Evolutionary conservation across 2,888 invertebrate genomes (phyloP).

Genomic region (Noctuana brunneofusca): DNA sequence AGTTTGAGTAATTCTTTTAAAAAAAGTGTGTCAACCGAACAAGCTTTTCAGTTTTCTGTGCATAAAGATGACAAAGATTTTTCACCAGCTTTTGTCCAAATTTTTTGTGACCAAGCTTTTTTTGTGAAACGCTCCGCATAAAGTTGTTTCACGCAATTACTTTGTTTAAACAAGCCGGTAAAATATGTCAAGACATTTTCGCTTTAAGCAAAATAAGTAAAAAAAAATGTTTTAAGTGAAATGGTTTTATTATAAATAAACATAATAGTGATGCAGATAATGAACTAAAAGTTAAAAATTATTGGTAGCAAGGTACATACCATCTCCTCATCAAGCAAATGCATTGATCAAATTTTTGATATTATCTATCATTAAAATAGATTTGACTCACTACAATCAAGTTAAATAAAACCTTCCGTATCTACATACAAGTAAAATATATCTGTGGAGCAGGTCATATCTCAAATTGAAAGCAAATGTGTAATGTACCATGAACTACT

Average conservation of each 20-base stretch:
- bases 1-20: conserved; percentile 16
- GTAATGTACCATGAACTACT: conserved; percentile 19
- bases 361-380: no score
- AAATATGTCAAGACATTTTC: conserved; percentile 1
- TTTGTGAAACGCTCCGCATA: conserved; percentile 15
- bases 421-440: conserved; percentile 14
- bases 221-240: no score
- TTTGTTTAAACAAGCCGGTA: conserved; percentile 22
- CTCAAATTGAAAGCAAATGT: conserved; percentile 26
- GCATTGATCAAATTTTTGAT: no score
- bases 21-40: conserved; percentile 27
- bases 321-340: no score
- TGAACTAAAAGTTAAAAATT: no score
- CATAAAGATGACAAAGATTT: conserved; percentile 26
- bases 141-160: conserved; percentile 25
- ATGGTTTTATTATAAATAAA: no score
- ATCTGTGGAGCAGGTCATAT: conserved; percentile 1
- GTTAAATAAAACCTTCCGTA: no score
- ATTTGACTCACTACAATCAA: no score
- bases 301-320: no score
- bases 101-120: conserved; percentile 24
- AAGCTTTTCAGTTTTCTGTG: conserved; percentile 28
- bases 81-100: conserved; percentile 17
- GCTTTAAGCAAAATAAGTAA: conserved; percentile 1
- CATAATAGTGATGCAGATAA: no score